phyloP scores from a whole-genome alignment of 2,888 invertebrate species.

The Sipha maydis region DNA sequence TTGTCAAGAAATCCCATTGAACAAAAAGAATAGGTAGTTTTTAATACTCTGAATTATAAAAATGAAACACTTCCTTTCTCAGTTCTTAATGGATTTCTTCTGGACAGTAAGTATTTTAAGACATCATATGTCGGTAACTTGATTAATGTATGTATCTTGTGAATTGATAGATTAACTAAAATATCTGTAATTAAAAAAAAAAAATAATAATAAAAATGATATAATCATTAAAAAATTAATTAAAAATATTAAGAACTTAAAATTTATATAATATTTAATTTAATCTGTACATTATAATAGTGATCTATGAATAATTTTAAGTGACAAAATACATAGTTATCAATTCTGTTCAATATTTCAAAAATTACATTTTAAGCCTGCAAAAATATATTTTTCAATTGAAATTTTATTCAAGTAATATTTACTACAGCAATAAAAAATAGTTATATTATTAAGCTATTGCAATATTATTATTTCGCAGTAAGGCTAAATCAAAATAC shows the following conservation, averaged over 20 bases:
- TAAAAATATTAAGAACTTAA: neutral
- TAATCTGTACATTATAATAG: neutral
- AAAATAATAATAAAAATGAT: neutral
- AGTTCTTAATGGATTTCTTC: slow-evolving; percentile 12
- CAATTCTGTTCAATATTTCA: no score
- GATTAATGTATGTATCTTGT: slow-evolving; percentile 35
- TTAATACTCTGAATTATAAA: neutral
- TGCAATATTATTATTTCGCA: no score
- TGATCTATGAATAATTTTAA: neutral
- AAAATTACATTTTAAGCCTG: no score
- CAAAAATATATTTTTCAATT: no score
- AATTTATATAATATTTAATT: neutral
- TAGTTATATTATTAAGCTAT: no score
- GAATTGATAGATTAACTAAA: slow-evolving; percentile 16
- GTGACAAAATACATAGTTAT: neutral
- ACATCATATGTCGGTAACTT: neutral
- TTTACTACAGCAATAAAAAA: no score
- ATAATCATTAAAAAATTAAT: neutral
- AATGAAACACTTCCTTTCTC: neutral
- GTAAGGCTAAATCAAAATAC: no score
- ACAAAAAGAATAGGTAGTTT: neutral
- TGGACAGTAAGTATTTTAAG: neutral
- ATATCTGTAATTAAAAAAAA: slow-evolving; percentile 49
- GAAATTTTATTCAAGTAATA: no score
- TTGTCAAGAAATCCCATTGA: neutral